Percentiles rank a stretch among this genome's conserved stretches.
These are phyloP conservation scores for Psophia crepitans DNA, from an alignment of 2,113 vertebrate species.

Conservation along the genomic window DNA sequence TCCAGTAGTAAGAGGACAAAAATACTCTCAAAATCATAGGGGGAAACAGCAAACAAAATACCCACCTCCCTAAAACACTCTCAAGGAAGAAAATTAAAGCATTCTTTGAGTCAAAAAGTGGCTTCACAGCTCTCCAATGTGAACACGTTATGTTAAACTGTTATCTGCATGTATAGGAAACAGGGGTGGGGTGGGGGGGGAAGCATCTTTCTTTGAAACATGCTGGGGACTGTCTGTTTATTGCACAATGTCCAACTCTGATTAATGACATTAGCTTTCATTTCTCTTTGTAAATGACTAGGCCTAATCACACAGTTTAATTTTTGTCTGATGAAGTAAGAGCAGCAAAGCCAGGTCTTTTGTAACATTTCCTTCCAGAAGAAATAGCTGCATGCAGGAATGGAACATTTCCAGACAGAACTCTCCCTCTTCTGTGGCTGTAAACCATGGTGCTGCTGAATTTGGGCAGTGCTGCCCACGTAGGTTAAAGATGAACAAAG, in stretches of 20 bases:
- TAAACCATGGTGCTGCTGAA: not conserved
- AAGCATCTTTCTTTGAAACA: not conserved
- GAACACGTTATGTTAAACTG: not conserved
- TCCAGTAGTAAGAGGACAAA: not conserved
- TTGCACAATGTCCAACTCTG: not conserved
- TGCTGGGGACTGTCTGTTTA: not conserved
- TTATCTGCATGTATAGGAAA: not conserved
- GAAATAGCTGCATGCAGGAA: not conserved
- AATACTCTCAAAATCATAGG: not conserved
- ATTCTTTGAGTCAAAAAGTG: not conserved
- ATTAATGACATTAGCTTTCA: rapidly evolving
- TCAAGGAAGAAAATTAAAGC: not conserved
- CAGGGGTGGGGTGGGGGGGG: no score
- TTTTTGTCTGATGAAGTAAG: not conserved
- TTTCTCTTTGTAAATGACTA: not conserved
- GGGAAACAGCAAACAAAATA: not conserved
- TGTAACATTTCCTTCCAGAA: not conserved
- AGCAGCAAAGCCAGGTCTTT: not conserved
- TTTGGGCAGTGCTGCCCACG: not conserved
- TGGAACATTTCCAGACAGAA: not conserved
- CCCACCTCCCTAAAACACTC: not conserved
- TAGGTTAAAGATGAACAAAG: not conserved
- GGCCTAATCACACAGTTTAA: not conserved
- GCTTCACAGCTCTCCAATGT: not conserved
- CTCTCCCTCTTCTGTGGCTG: not conserved